Conservation (phyloP, 2,113 vertebrate species). For the Ameiurus melas region DNA sequence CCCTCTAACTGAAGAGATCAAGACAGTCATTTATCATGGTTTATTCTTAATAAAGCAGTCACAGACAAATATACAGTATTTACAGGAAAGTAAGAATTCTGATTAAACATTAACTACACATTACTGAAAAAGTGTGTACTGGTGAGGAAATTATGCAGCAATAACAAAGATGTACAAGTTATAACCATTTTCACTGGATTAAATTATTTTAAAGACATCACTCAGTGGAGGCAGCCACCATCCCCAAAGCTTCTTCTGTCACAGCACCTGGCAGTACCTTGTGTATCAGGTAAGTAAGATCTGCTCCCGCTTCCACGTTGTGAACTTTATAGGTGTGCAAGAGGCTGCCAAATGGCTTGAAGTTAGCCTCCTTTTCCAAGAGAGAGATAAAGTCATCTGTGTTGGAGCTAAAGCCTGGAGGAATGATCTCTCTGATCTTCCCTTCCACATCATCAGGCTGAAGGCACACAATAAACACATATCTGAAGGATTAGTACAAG, state of each 20-base stretch:
- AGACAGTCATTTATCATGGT: not conserved
- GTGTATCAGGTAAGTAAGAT: slow-evolving; percentile 90
- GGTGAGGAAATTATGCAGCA: not conserved
- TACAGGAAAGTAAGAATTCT: not conserved
- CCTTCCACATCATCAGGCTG: slow-evolving; percentile 91
- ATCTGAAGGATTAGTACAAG: not conserved
- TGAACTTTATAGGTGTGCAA: slow-evolving; percentile 88
- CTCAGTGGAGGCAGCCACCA: not conserved
- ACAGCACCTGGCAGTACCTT: slow-evolving; percentile 75
- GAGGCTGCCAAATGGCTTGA: slow-evolving; percentile 90
- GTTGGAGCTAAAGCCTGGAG: slow-evolving; percentile 88
- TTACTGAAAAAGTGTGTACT: not conserved
- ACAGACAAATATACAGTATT: not conserved
- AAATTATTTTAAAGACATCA: not conserved
- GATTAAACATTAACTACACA: not conserved
- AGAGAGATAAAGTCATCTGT: slow-evolving; percentile 90
- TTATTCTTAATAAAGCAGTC: not conserved
- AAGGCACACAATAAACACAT: slow-evolving; percentile 1
- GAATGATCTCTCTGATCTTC: slow-evolving; percentile 92
- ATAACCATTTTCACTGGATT: not conserved
- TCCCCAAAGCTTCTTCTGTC: not conserved
- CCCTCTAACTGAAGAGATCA: not conserved
- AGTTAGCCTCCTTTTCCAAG: slow-evolving; percentile 94
- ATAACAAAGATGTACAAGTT: not conserved
- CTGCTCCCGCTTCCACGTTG: slow-evolving; percentile 87